Evolutionary conservation across 1,140 invertebrate genomes (phyloP).

Genomic region (Dolichoris vasculosae): DNA sequence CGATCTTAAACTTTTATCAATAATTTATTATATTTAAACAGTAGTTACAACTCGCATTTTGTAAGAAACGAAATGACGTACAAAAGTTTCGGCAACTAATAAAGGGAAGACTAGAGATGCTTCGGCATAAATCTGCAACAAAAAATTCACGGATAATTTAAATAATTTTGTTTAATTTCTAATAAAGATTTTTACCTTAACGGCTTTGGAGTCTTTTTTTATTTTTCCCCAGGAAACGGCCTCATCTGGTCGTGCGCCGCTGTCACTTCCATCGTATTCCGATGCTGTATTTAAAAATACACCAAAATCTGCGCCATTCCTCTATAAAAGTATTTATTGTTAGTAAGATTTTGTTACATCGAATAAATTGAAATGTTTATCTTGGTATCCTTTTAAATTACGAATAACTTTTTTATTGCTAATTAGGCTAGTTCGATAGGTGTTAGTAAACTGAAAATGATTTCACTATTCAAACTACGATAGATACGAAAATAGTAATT

Average conservation of each 20-base stretch:
- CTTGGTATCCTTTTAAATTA: background rate
- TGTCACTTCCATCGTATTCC: conserved; percentile 99
- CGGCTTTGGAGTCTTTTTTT: conserved; percentile 82
- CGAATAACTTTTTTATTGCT: no score
- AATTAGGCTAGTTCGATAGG: no score
- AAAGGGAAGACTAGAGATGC: conserved; percentile 96
- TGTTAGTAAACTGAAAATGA: no score
- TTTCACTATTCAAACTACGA: no score
- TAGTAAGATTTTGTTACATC: conserved; percentile 20
- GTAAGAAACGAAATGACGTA: conserved; percentile 52
- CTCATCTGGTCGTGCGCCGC: conserved; percentile 97
- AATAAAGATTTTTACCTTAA: conserved; percentile 81
- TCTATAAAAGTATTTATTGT: conserved; percentile 73
- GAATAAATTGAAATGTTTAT: no score
- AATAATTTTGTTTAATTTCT: background rate
- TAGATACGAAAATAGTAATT: no score
- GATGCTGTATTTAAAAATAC: conserved; percentile 98
- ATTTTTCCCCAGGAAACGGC: conserved; percentile 99
- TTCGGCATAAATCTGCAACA: conserved; percentile 89
- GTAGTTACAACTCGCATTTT: conserved; percentile 53
- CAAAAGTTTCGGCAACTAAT: conserved; percentile 97
- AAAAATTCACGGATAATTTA: conserved; percentile 43
- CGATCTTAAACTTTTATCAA: conserved; percentile 34
- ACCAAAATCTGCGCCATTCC: conserved; percentile 98
- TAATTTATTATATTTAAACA: conserved; percentile 51